Conservation (phyloP, 2,797 vertebrate species). For the Anniella stebbinsi region DNA sequence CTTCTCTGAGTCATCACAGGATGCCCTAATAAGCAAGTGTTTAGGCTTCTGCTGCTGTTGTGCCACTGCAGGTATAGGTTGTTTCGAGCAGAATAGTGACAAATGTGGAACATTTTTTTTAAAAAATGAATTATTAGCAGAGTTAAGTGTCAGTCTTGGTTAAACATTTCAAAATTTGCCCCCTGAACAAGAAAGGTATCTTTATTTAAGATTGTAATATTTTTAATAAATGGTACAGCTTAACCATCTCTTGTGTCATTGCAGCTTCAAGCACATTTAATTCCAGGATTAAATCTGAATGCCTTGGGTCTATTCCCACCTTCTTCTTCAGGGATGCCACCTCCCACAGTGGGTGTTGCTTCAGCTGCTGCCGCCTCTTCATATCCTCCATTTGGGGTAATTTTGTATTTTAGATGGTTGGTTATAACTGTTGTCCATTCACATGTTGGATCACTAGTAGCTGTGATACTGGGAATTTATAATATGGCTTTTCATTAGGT, state of each 20-base stretch:
- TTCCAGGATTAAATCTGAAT: constrained; percentile 98
- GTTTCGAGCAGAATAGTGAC: not conserved
- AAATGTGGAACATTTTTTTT: not conserved
- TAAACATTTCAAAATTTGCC: not conserved
- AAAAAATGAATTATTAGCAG: not conserved
- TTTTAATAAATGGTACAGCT: constrained; percentile 25
- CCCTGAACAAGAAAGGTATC: not conserved
- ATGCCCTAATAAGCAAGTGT: not conserved
- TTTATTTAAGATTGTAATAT: not conserved
- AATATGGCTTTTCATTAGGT: not conserved
- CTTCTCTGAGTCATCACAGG: not conserved
- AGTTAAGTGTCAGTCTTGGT: not conserved
- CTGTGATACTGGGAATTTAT: not conserved
- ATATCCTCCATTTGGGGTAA: constrained; percentile 94
- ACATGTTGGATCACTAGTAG: not conserved
- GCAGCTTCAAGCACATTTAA: constrained; percentile 98
- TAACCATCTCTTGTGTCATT: constrained; percentile 66
- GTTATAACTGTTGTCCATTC: not conserved
- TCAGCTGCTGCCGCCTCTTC: constrained; percentile 88
- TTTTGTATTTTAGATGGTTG: not conserved
- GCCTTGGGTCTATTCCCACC: constrained; percentile 96
- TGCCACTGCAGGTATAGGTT: not conserved
- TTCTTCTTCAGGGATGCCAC: constrained; percentile 90
- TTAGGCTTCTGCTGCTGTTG: too few species aligned
- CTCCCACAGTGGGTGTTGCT: constrained; percentile 89